phyloP scores from a whole-genome alignment of 23 tunicate species.

The Styela clava region DNA sequence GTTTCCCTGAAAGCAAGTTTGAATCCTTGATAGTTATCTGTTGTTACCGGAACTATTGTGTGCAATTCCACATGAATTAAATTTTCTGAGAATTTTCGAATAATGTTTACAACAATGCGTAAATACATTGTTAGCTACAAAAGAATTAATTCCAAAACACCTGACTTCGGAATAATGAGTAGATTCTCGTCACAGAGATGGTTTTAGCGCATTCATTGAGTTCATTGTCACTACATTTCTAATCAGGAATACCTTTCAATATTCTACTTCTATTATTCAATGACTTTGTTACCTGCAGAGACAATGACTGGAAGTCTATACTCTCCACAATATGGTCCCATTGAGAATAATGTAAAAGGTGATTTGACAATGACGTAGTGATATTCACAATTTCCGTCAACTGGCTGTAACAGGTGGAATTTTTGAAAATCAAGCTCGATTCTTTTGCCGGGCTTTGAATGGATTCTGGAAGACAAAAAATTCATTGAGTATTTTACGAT shows the following conservation, averaged over 20 bases:
- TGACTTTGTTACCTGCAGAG: conserved; percentile 21
- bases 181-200: too few relatives aligned
- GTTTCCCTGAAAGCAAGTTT: conserved; percentile 16
- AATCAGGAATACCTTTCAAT: too few relatives aligned
- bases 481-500: too few relatives aligned
- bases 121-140: too few relatives aligned
- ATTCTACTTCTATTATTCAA: too few relatives aligned
- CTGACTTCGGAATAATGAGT: too few relatives aligned
- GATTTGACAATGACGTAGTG: conserved; percentile 27
- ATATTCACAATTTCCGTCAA: conserved; percentile 18
- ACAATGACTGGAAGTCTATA: conserved; percentile 1
- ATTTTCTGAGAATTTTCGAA: conserved; percentile 7
- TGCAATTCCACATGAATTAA: conserved; percentile 24
- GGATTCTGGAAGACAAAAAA: conserved; percentile 17
- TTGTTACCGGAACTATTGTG: not conserved
- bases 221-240: too few relatives aligned
- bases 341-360: conserved; percentile 14
- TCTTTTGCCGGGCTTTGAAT: conserved; percentile 11
- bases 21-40: conserved; percentile 30
- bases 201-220: too few relatives aligned
- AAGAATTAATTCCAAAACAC: too few relatives aligned
- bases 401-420: conserved; percentile 8
- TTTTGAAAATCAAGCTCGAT: conserved; percentile 18
- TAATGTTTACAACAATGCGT: not conserved
- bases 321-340: conserved; percentile 29